phyloP scores from a whole-genome alignment of 2,888 invertebrate species.

The Tethea ocularis region DNA sequence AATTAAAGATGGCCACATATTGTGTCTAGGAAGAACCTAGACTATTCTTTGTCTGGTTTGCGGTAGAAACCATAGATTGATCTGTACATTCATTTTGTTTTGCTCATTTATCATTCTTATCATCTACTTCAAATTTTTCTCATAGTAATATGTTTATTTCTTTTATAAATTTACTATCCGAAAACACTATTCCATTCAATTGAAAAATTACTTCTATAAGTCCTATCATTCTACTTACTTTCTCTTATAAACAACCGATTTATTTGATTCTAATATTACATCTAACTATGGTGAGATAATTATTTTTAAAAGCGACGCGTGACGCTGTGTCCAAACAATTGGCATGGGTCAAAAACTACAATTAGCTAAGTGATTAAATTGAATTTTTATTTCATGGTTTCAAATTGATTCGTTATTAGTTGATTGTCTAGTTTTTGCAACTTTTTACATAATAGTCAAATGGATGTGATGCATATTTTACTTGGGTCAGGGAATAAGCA shows the following conservation, averaged over 20 bases:
- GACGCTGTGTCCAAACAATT: background rate
- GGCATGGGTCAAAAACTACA: background rate
- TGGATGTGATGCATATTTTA: no score
- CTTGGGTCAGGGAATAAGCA: no score
- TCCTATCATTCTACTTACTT: no score
- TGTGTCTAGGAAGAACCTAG: background rate
- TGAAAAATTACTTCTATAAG: no score
- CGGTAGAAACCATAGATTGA: background rate
- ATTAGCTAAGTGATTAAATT: conserved; percentile 9
- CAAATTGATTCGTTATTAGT: background rate
- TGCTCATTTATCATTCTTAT: no score
- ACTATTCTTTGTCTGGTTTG: background rate
- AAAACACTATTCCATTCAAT: no score
- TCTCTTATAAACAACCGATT: no score
- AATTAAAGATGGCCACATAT: background rate
- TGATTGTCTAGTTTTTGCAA: background rate
- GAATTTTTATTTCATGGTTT: background rate
- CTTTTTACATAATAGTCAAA: background rate
- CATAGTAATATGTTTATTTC: no score
- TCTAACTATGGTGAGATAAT: background rate
- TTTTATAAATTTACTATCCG: no score
- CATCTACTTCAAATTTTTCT: no score
- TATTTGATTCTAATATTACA: background rate
- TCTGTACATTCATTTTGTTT: background rate
- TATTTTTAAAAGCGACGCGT: background rate